Evolutionary conservation across 2,888 invertebrate genomes (phyloP), one percentile per base, ranked within the genome.

Genomic region (Epiblema foenella): DNA sequence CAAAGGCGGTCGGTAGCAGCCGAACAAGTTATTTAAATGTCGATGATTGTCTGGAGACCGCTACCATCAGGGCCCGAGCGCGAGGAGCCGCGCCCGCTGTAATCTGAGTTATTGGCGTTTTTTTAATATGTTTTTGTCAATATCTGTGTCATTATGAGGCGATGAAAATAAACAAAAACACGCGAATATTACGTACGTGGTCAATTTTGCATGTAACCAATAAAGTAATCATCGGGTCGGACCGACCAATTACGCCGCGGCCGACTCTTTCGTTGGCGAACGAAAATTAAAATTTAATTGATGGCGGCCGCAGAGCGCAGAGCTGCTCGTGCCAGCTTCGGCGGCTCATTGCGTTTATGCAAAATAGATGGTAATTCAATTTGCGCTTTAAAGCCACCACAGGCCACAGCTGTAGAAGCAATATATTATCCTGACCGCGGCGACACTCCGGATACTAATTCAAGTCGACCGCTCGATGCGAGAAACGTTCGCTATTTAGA

Each of bases 271-370:
- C 87, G 85, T 82, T 83, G 80, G 83, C 81, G 83, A 85, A 87
- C 86, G 89, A 87, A 91, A 89, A 90, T 90, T 92, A 90, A 91
- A 90, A 85, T 86, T 89, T 89, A 91, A 93, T 91, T 90, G 88
- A 90, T 88, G 87, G 84, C 81, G 68, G 66, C 65, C 62, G 67
- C 69, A 83, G 75, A 76, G 46, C 46, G n/a, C 33, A 0, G 33
- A 0, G 33, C 8, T 0, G 78, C 78, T 80, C 81, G 79, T 82
- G 75, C 76, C 75, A n/a, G 71, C 74, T 75, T 75, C 75, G 75
- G 77, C 79, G 82, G 81, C 80, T 82, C 77, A 76, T 75, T 83
- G 82, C 85, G 80, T 86, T 91, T 90, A 91, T 91, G 89, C 87
- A 88, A 90, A 91, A 83, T 81, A 82, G 81, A 88, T 88, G 84